Percentiles rank a stretch among this genome's conserved stretches.
Evolutionary conservation across 2,888 invertebrate species (phyloP).

Genomic region (Agrotis ipsilon): DNA sequence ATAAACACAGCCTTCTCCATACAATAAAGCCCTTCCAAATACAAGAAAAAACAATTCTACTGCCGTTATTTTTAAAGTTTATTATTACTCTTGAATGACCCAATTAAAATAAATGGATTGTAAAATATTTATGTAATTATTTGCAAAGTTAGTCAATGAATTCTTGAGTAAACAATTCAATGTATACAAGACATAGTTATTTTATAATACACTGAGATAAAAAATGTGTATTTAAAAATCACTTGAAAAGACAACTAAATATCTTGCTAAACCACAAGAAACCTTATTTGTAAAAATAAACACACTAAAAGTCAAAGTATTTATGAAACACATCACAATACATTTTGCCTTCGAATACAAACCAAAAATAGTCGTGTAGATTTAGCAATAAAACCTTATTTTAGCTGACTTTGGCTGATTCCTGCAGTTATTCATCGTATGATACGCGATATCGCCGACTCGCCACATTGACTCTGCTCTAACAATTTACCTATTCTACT

Average conservation of each 20-base stretch:
- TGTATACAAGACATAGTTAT: too few species aligned
- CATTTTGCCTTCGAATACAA: conserved; percentile 42
- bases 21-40: too few species aligned
- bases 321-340: conserved; percentile 21
- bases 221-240: background rate
- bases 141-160: too few species aligned
- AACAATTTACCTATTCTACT: conserved; percentile 59
- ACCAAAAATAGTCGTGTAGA: conserved; percentile 72
- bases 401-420: conserved; percentile 77
- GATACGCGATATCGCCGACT: conserved; percentile 80
- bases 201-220: background rate
- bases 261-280: background rate
- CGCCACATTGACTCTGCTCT: conserved; percentile 58
- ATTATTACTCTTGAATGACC: too few species aligned
- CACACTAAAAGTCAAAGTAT: conserved; percentile 2
- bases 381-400: conserved; percentile 75
- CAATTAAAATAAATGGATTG: background rate
- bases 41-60: too few species aligned
- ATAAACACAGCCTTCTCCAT: too few species aligned
- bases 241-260: background rate
- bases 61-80: too few species aligned
- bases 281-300: background rate
- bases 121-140: too few species aligned
- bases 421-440: conserved; percentile 76
- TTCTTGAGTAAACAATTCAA: too few species aligned